phyloP scores from a whole-genome alignment of 2,113 vertebrate genomes.

The Calonectris borealis region DNA sequence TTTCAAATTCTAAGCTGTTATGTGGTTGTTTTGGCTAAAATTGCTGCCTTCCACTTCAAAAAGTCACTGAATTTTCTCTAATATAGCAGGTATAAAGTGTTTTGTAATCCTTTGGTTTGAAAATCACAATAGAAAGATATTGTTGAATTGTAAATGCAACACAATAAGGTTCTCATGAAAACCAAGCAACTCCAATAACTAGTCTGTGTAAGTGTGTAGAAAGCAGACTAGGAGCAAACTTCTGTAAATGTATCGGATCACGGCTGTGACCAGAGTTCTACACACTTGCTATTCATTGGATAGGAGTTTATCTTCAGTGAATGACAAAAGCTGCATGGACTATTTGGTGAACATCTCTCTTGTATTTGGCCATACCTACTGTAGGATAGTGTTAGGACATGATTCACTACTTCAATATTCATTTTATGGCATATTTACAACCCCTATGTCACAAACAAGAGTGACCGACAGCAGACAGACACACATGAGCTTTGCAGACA shows the following conservation, averaged over 20 bases:
- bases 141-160: too few species aligned
- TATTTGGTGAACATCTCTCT: background rate
- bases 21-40: too few species aligned
- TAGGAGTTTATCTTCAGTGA: background rate
- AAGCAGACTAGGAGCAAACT: background rate
- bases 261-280: background rate
- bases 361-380: background rate
- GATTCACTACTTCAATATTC: background rate
- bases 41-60: too few species aligned
- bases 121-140: too few species aligned
- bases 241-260: background rate
- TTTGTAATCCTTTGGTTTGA: too few species aligned
- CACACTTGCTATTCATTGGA: too few species aligned
- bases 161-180: background rate
- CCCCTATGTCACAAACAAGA: background rate
- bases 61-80: too few species aligned
- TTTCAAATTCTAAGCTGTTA: too few species aligned
- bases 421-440: background rate
- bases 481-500: too few species aligned
- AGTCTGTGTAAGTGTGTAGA: background rate
- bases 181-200: background rate
- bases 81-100: too few species aligned
- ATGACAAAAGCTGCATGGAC: background rate
- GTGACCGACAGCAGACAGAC: too few species aligned
- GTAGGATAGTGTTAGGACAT: background rate